A percentile compares a stretch with the other conserved stretches of the same genome.
These are phyloP conservation scores for Phalangium opilio DNA, from an alignment of 2,888 invertebrate species.

Conservation along the genomic window DNA sequence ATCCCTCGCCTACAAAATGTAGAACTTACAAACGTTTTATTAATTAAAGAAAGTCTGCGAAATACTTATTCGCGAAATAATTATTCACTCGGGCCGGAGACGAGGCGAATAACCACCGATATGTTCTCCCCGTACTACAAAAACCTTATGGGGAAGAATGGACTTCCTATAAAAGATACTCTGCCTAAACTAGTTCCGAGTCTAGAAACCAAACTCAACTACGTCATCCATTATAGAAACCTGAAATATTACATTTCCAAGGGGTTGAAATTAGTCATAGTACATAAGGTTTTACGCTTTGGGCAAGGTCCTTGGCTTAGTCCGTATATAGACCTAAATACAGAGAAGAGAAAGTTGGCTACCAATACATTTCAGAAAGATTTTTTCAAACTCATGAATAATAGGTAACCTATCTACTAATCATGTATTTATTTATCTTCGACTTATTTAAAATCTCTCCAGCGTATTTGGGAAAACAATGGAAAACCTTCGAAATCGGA, in stretches of 20 bases:
- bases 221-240: conserved; percentile 20
- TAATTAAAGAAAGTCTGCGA: too few species aligned
- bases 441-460: too few species aligned
- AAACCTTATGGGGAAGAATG: conserved; percentile 1
- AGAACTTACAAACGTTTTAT: too few species aligned
- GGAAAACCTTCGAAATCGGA: too few species aligned
- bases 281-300: conserved; percentile 18
- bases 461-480: too few species aligned
- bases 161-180: conserved; percentile 3
- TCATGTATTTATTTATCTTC: too few species aligned
- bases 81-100: too few species aligned
- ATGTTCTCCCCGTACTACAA: too few species aligned
- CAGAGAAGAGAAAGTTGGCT: conserved; percentile 19
- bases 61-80: too few species aligned
- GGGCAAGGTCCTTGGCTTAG: conserved; percentile 7
- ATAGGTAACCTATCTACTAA: conserved; percentile 8
- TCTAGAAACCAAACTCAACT: conserved; percentile 16
- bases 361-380: conserved; percentile 28
- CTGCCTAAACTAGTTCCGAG: conserved; percentile 9
- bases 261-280: conserved; percentile 21
- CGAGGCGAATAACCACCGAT: too few species aligned
- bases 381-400: conserved; percentile 29
- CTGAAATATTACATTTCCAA: conserved; percentile 18
- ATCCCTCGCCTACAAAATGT: too few species aligned
- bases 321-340: conserved; percentile 17